Evolutionary conservation across 1,140 invertebrate species (phyloP), one percentile per base, ranked within the genome.

Genomic region (Galleria mellonella): DNA sequence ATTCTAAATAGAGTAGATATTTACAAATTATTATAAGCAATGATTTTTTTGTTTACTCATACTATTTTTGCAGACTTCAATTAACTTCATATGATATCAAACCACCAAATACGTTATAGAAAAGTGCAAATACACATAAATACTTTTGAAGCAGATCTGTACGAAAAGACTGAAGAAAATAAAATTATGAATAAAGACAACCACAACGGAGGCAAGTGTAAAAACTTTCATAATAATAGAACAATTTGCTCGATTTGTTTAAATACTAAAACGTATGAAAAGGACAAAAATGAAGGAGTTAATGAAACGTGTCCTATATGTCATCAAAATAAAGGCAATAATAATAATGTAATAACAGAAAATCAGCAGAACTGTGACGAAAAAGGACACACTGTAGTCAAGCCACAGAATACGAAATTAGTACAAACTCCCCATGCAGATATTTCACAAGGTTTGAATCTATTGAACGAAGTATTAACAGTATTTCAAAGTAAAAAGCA

Each of bases 401-500:
- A 15, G 30, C 33, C 14, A 32, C 36, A n/a, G 8, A 76, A 23
- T 23, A 23, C 17, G 6, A 72, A 67, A 50, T 51, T 43, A 1
- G 51, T 70, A 12, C 72, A 74, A 52, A 71, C 69, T 1, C 62
- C 69, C 6, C 40, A 67, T 17, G 43, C 62, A 17, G 62, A 83
- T 42, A 40, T 71, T 4, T 42, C 54, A 10, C 62, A 74, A 57
- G 66, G 72, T 10, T 36, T 83, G 6, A 70, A 52, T 14, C 52
- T 83, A 13, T 37, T 83, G 0, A 77, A 75, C 33, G 79, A 83
- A 62, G 76, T 83, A 0, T 32, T 83, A 13, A 82, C 54, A 9
- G 73, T 70, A 1, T 79, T 82, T 45, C 72, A 82, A 49, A 74
- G 32, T 45, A 76, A 71, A 37, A 83, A 79, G 53, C 45, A 68